Evolutionary conservation across 2,888 invertebrate genomes (phyloP), one percentile per base, ranked within the genome.

Genomic region (Pharmacophagus antenor): DNA sequence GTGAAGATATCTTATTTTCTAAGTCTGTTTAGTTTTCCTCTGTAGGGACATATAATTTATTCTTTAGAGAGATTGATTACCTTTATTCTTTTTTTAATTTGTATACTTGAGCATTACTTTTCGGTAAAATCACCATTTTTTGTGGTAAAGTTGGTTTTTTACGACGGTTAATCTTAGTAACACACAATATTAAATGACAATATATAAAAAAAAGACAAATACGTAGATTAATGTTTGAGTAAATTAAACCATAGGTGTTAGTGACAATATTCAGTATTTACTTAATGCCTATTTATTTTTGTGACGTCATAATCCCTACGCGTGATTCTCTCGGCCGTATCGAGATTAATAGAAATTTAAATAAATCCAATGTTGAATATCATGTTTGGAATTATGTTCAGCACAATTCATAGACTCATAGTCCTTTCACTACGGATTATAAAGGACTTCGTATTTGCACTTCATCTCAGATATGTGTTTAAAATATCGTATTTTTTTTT

Each of bases 301-400:
- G 15, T 42, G 42, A 17, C 15, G 42, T 25, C n/a, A 1, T 42
- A 42, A 42, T 42, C 42, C 42, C 17, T 42, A 4, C 1, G 17
- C 42, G 42, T 42, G 42, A 42, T 42, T 42, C 42, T 15, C 17
- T 2, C 42, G 17, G 10, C 5, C 17, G 17, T 42, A 42, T 17
- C 17, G 42, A 42, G 42, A 42, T 42, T 42, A 42, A 42, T 42
- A 42, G 42, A 42, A 42, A 7, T 42, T 42, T n/a, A 42, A 42
- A 42, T 42, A 42, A 17, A 42, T 17, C 42, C 42, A 7, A 17
- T 17, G 42, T 17, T 17, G 42, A 17, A 7, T 42, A 17, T 42
- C 8, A 42, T 17, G 42, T 17, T 42, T n/a, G 2, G 17, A 17
- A 42, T 42, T 7, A 17, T 17, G 6, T n/a, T 42, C 42, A 4